phyloP scores from a whole-genome alignment of 2,113 vertebrate species.

The Gobiocypris rarus region DNA sequence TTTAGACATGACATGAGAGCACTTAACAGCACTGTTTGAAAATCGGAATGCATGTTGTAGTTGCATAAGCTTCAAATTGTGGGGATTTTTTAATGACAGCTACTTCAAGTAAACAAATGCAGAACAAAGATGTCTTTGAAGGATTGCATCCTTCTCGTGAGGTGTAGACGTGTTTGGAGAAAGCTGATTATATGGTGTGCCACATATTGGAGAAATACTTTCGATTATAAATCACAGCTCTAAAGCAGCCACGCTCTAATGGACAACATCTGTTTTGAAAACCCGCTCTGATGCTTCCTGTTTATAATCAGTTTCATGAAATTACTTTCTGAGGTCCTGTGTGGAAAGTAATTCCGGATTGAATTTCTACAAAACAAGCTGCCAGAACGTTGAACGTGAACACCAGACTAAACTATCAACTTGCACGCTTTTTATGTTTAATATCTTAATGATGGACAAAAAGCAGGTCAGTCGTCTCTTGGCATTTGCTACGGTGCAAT shows the following conservation, averaged over 20 bases:
- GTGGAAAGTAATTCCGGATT: slow-evolving; percentile 71
- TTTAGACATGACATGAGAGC: not conserved
- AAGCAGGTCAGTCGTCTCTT: slow-evolving; percentile 50
- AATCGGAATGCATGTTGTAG: not conserved
- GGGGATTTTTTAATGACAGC: not conserved
- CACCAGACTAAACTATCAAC: slow-evolving; percentile 6
- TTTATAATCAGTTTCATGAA: slow-evolving; percentile 69
- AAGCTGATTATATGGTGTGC: slow-evolving; percentile 64
- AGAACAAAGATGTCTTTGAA: slow-evolving; percentile 26
- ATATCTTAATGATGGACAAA: not conserved
- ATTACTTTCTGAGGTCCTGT: slow-evolving; percentile 68
- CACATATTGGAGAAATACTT: slow-evolving; percentile 67
- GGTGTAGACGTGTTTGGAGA: slow-evolving; percentile 56
- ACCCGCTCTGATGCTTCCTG: slow-evolving; percentile 66
- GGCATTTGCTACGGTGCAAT: slow-evolving; percentile 16
- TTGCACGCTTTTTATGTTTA: not conserved
- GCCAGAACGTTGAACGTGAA: slow-evolving; percentile 54
- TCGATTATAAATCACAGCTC: slow-evolving; percentile 61
- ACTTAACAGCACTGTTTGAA: not conserved
- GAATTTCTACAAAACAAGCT: slow-evolving; percentile 59
- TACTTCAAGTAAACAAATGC: slow-evolving; percentile 20
- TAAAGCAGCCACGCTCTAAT: slow-evolving; percentile 66
- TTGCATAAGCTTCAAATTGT: not conserved
- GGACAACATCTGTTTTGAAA: slow-evolving; percentile 71
- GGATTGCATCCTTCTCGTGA: not conserved